These are phyloP conservation scores for Clarias platycephalus DNA, from an alignment of 2,797 vertebrate species.

Conservation along the genomic window DNA sequence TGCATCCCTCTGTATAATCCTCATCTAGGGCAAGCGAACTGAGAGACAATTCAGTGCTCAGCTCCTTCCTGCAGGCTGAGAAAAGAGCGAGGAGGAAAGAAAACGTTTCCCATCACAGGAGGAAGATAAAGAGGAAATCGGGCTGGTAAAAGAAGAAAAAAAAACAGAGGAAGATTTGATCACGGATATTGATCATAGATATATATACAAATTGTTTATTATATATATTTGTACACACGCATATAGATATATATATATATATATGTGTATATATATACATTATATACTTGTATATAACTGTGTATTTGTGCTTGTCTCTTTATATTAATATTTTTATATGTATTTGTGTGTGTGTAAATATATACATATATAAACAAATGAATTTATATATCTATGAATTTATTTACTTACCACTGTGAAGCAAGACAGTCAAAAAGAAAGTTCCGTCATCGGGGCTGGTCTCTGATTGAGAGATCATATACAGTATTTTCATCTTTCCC, in stretches of 20 bases:
- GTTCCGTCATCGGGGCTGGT: constrained; percentile 82
- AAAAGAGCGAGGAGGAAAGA: constrained; percentile 73
- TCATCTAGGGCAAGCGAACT: constrained; percentile 83
- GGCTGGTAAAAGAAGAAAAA: constrained; percentile 64
- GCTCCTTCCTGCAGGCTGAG: constrained; percentile 81
- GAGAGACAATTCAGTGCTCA: constrained; percentile 79
- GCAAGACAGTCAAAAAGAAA: constrained; percentile 75
- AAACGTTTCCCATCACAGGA: constrained; percentile 74
- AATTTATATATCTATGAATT: constrained; percentile 80
- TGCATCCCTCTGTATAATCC: constrained; percentile 82
- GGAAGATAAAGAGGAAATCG: constrained; percentile 67
- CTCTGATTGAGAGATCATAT: constrained; percentile 80
- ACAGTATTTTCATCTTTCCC: constrained; percentile 77
- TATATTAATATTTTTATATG: constrained; percentile 85
- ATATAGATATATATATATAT: constrained; percentile 70
- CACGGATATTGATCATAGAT: constrained; percentile 76
- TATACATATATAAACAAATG: constrained; percentile 82
- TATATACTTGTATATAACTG: constrained; percentile 64
- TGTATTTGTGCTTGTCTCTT: constrained; percentile 80
- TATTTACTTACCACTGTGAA: constrained; percentile 84
- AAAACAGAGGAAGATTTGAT: constrained; percentile 74
- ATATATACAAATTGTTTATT: constrained; percentile 78
- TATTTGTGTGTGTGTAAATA: constrained; percentile 81
- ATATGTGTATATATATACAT: constrained; percentile 74
- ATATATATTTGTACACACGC: constrained; percentile 73